Conservation (phyloP, 1,140 invertebrate species). For the Orussus abietinus region DNA sequence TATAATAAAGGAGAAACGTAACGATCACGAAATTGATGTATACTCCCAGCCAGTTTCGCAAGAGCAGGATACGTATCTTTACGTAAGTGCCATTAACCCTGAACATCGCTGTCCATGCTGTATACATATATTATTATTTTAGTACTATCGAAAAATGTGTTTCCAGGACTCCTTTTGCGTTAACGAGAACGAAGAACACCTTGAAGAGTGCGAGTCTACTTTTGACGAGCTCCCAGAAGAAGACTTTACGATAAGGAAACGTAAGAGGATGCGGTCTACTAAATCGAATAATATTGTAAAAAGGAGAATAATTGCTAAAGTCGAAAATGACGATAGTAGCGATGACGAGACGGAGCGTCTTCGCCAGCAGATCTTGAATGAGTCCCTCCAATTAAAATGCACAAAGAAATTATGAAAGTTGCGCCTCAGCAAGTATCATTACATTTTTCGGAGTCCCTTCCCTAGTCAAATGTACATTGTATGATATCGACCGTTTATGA, state of each 20-base stretch:
- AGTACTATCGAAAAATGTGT: slow-evolving; percentile 7
- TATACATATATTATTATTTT: slow-evolving; percentile 11
- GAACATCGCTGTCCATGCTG: too few relatives aligned
- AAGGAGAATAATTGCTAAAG: slow-evolving; percentile 7
- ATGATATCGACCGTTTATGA: too few relatives aligned
- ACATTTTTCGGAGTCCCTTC: too few relatives aligned
- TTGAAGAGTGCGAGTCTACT: neutral
- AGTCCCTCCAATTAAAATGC: too few relatives aligned
- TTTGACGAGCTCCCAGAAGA: slow-evolving; percentile 12
- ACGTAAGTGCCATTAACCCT: too few relatives aligned
- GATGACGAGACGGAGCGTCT: slow-evolving; percentile 33
- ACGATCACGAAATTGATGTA: slow-evolving; percentile 22
- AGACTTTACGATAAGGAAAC: slow-evolving; percentile 13
- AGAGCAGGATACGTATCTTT: slow-evolving; percentile 31
- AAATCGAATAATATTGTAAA: slow-evolving; percentile 1
- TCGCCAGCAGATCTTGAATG: slow-evolving; percentile 21
- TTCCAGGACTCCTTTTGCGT: slow-evolving; percentile 40
- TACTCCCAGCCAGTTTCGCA: slow-evolving; percentile 34
- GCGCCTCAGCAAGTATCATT: too few relatives aligned
- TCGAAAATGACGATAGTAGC: slow-evolving; percentile 24
- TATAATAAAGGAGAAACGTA: slow-evolving; percentile 24
- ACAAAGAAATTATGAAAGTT: too few relatives aligned
- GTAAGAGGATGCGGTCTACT: slow-evolving; percentile 13
- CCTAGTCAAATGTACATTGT: too few relatives aligned
- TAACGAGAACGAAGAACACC: slow-evolving; percentile 9